A percentile compares a stretch with the other conserved stretches of the same genome.
Conservation (phyloP, 1,140 invertebrate genomes). For the Antheraea mylitta region DNA sequence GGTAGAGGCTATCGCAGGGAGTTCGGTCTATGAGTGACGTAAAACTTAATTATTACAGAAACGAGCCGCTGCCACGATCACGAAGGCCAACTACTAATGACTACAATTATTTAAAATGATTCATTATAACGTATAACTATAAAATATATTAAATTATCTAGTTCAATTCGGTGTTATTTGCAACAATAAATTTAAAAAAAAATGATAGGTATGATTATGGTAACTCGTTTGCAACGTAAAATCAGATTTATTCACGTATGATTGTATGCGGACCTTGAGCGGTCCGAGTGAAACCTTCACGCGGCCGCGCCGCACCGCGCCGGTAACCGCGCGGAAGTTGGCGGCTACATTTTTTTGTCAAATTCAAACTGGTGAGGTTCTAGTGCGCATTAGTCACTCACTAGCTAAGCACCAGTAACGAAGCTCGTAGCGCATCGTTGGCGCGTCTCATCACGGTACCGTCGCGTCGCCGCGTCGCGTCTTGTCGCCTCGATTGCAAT, state of each 20-base stretch:
- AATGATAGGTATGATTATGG: conserved; percentile 38
- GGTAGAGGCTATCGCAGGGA: conserved; percentile 66
- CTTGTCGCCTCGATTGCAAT: conserved; percentile 48
- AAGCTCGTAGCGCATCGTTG: conserved; percentile 55
- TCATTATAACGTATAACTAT: conserved; percentile 49
- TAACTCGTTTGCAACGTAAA: conserved; percentile 64
- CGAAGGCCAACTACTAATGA: conserved; percentile 62
- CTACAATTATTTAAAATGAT: conserved; percentile 66
- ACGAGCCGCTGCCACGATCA: conserved; percentile 54
- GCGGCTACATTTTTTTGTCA: conserved; percentile 70
- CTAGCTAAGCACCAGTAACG: conserved; percentile 52
- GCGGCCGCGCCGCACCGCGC: conserved; percentile 38
- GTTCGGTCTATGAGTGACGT: conserved; percentile 68
- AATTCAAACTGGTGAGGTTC: conserved; percentile 70
- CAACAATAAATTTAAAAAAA: conserved; percentile 48
- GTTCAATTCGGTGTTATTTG: conserved; percentile 48
- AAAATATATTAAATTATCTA: conserved; percentile 55
- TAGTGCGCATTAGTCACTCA: conserved; percentile 75
- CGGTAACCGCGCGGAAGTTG: conserved; percentile 76
- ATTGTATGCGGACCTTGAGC: conserved; percentile 76
- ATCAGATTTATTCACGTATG: conserved; percentile 71
- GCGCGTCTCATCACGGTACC: conserved; percentile 58
- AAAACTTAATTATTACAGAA: conserved; percentile 72
- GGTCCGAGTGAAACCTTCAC: conserved; percentile 70
- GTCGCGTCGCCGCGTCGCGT: conserved; percentile 23